Base-by-base conservation (phyloP, 2,797 vertebrate genomes). In the Tenualosa thibaudeaui region DNA sequence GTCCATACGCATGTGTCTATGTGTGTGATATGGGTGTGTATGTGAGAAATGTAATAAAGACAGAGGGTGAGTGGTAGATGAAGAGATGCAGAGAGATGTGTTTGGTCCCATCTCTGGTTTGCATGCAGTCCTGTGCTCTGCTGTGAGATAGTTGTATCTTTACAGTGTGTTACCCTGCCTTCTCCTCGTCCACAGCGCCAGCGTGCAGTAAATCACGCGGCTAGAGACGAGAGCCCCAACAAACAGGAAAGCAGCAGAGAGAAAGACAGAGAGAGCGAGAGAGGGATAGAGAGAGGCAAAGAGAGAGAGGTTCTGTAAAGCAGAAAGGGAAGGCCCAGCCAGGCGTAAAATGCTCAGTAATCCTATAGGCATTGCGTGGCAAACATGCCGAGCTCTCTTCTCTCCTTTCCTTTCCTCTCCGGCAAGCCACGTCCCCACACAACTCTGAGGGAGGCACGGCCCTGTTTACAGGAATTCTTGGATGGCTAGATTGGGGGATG, bases 301-400 rank as follows among this genome's bases (percentile, higher is more conserved):
- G 37, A 60, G 24, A 62, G 60, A 81, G 81, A 68, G 82, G 85
- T 49, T 62, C 81, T 65, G 84, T 58, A 56, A 51, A 86, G 87
- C 54, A 24, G 84, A 87, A 86, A 37, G 19, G 31, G 31, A 84
- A 82, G 83, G 81, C 8, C 43, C 86, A 82, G 81, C 84, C 81
- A 83, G 83, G 86, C 84, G 53, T 82, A 82, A 90, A 86, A 87
- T 85, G 43, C 82, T 71, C 82, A 92, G 92, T 94, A 92, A 93
- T 95, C 93, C 93, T 93, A 89, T 89, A 91, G 93, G 93, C 93
- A 91, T 91, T 89, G 92, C 91, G 89, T 92, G 90, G 93, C 93
- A 90, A 91, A 91, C 89, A 90, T 90, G 91, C 82, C 37, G 37
- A 75, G 68, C 37, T 75, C 37, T 56, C 51, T 15, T 46, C 46